Base-by-base conservation (phyloP, 1,140 invertebrate genomes). In the Manduca sexta region DNA sequence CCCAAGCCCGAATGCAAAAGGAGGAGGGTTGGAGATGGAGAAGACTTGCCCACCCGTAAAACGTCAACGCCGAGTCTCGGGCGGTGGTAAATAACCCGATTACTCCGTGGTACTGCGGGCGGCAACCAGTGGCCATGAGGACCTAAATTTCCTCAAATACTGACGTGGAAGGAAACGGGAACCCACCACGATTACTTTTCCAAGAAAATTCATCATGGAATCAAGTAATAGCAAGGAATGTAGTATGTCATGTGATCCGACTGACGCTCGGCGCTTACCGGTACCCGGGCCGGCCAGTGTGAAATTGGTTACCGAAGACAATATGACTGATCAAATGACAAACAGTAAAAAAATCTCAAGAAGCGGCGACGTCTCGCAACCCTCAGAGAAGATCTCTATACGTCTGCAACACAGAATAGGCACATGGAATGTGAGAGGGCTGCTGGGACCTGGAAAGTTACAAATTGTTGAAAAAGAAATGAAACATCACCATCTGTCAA, bases 301-400 rank as follows among this genome's bases (percentile, higher is more conserved):
- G 40, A 56, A 54, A 56, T 51, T 10, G 39, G 39, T 15, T 38
- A 58, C 56, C 56, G 56, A 58, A 49, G 56, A 43, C 46, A 21
- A 37, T 2, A 11, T 43, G 31, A 45, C 43, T 26, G 11, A 37
- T 47, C 12, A 49, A 8, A 45, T 52, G 38, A 49, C 16, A n/a
- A 8, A 8, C 21, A 26, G 21, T 26, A 8, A 26, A 26, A 5
- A 26, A 26, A 5, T 5, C 21, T 26, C n/a, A n/a, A n/a, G n/a
- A n/a, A n/a, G n/a, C n/a, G n/a, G n/a, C n/a, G n/a, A n/a, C n/a
- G n/a, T 5, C 8, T 26, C 4, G 21, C 21, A 5, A 3, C 21
- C 21, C 21, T 26, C 21, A 26, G 8, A 5, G 4, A 26, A 26
- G 8, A 3, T 8, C n/a, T n/a, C n/a, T n/a, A n/a, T 26, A 26